Percentiles rank a stretch among this genome's conserved stretches.
These are phyloP conservation scores for Aurelia coerulea DNA, from an alignment of 30 jellyfish, hydroid and myxozoan species.

Conservation along the genomic window DNA sequence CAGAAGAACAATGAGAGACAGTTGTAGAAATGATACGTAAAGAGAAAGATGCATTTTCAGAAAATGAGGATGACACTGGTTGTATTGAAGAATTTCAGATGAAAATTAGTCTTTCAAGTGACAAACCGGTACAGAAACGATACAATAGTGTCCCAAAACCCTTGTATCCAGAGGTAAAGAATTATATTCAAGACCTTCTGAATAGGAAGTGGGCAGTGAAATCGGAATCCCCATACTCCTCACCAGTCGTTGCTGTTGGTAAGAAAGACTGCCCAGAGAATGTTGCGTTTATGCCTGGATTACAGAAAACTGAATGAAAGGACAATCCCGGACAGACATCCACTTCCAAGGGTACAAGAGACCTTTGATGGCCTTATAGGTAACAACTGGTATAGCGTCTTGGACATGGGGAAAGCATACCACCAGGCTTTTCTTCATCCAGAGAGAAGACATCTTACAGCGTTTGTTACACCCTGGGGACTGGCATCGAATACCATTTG, in stretches of 20 bases:
- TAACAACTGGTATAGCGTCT: slow-evolving; percentile 36
- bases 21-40: not conserved
- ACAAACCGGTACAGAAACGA: not conserved
- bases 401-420: slow-evolving; percentile 51
- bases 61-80: slow-evolving; percentile 10
- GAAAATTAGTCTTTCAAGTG: not conserved
- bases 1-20: slow-evolving; percentile 13
- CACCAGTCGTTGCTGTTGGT: slow-evolving; percentile 42
- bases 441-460: slow-evolving; percentile 51
- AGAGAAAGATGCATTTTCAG: not conserved
- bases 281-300: slow-evolving; percentile 42
- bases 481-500: slow-evolving; percentile 64
- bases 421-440: slow-evolving; percentile 69
- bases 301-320: slow-evolving; percentile 17
- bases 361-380: slow-evolving; percentile 41
- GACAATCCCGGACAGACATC: slow-evolving; percentile 64
- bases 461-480: slow-evolving; percentile 66
- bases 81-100: slow-evolving; percentile 9
- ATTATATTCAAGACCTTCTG: slow-evolving; percentile 29
- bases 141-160: slow-evolving; percentile 39
- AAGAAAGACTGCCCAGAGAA: slow-evolving; percentile 14
- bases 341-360: slow-evolving; percentile 57
- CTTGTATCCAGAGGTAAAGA: slow-evolving; percentile 49
- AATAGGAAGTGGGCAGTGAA: slow-evolving; percentile 17
- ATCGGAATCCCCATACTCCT: slow-evolving; percentile 7